Evolutionary conservation across 2,888 invertebrate species (phyloP).

Genomic region (Syritta pipiens): DNA sequence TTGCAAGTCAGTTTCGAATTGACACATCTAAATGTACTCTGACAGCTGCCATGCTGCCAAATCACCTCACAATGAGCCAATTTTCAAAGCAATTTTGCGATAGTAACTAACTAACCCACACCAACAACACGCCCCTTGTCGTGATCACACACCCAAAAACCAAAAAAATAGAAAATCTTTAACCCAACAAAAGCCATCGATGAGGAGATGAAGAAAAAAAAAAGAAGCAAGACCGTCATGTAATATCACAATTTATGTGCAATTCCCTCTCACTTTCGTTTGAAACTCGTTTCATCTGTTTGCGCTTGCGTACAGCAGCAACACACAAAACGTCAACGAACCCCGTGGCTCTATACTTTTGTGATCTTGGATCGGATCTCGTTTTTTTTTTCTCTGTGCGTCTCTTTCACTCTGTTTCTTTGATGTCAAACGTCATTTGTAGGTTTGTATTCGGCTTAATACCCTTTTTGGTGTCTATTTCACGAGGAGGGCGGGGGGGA

Average conservation of each 20-base stretch:
- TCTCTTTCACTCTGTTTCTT: not conserved
- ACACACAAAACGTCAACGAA: conserved; percentile 72
- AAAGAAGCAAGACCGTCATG: conserved; percentile 64
- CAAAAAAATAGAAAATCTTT: conserved; percentile 27
- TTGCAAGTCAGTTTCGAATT: too few species aligned
- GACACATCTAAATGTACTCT: too few species aligned
- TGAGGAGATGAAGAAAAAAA: conserved; percentile 26
- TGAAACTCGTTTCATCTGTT: conserved; percentile 74
- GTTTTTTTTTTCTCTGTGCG: not conserved
- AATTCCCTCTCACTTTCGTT: conserved; percentile 79
- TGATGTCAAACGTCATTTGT: conserved; percentile 30
- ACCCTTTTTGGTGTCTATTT: conserved; percentile 39
- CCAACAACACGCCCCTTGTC: not conserved
- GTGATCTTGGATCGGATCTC: conserved; percentile 35
- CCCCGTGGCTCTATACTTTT: conserved; percentile 70
- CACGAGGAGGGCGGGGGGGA: too few species aligned
- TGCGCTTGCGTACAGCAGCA: conserved; percentile 69
- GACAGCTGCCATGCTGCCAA: too few species aligned
- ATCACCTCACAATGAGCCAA: too few species aligned
- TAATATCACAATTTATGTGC: conserved; percentile 68
- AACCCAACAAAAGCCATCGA: conserved; percentile 42
- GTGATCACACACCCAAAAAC: not conserved
- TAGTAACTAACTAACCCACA: conserved; percentile 38
- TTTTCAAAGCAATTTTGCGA: too few species aligned
- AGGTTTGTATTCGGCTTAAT: conserved; percentile 17